Evolutionary conservation across 35 echinoderm and acorn worm species (phyloP).

Genomic region (Hemicentrotus pulcherrimus): DNA sequence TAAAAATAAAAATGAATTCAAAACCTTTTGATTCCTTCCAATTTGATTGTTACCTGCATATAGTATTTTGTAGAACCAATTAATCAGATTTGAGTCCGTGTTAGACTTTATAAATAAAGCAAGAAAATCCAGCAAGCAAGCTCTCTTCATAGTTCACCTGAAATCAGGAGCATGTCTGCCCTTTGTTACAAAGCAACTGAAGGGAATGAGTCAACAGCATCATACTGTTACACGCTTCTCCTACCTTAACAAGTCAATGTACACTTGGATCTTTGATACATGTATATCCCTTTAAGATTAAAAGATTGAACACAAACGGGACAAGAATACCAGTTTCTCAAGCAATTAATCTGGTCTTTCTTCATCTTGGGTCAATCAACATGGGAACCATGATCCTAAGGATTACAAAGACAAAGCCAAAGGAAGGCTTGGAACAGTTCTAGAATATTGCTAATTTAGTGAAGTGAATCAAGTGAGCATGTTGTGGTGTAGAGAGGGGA

Average conservation of each 20-base stretch:
- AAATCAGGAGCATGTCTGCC: background rate
- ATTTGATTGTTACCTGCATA: no score
- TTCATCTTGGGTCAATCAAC: background rate
- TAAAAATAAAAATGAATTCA: no score
- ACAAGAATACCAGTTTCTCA: background rate
- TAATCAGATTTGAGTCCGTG: no score
- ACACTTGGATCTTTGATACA: background rate
- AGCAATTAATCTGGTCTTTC: background rate
- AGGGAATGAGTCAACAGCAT: background rate
- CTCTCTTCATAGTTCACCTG: no score
- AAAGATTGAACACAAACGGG: background rate
- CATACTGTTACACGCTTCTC: background rate
- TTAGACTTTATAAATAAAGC: no score
- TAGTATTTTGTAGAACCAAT: no score
- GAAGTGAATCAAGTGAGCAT: background rate
- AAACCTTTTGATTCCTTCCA: no score
- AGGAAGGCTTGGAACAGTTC: background rate
- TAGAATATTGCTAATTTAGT: background rate
- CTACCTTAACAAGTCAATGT: no score
- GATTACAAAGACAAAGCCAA: background rate
- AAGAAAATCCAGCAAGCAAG: no score
- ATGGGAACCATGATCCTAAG: background rate
- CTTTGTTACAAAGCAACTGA: background rate
- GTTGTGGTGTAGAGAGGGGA: background rate
- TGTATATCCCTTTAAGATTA: constrained; percentile 13